phyloP scores from a whole-genome alignment of 1,140 invertebrate genomes.

The Tetramorium parvispinum region DNA sequence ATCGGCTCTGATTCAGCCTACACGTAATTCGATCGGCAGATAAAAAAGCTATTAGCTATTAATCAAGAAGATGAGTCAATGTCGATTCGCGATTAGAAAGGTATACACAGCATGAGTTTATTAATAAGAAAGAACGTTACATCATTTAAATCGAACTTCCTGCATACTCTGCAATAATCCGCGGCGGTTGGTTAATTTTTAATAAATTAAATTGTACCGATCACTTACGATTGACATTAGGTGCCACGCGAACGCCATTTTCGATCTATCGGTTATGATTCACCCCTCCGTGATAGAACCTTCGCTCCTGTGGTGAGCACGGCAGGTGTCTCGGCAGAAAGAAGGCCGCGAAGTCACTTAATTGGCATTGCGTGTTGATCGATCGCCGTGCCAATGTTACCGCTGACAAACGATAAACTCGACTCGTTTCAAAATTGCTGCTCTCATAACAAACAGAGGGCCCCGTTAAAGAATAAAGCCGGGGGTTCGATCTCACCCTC shows the following conservation, averaged over 20 bases:
- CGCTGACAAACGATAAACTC: constrained; percentile 36
- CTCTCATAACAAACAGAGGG: not conserved
- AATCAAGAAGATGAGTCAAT: constrained; percentile 39
- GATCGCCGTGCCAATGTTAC: constrained; percentile 37
- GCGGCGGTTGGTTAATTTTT: not conserved
- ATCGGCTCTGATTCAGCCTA: constrained; percentile 21
- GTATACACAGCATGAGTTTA: not conserved
- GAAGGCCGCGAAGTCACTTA: constrained; percentile 63
- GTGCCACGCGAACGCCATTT: constrained; percentile 39
- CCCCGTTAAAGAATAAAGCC: not conserved
- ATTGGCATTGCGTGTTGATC: constrained; percentile 53
- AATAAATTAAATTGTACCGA: not conserved
- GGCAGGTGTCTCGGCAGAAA: constrained; percentile 19
- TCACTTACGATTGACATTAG: constrained; percentile 62
- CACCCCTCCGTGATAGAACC: constrained; percentile 26
- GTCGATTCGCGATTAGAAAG: constrained; percentile 26
- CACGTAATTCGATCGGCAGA: constrained; percentile 4
- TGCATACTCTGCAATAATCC: too few species aligned
- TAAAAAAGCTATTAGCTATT: constrained; percentile 16
- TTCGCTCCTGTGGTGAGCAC: constrained; percentile 42
- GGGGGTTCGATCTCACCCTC: not conserved
- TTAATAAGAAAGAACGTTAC: constrained; percentile 27
- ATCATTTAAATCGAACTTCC: constrained; percentile 32
- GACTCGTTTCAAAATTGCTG: constrained; percentile 23
- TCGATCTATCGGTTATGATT: constrained; percentile 23